phyloP scores from a whole-genome alignment of 92 coral and sea anemone genomes.

The Phenganax stokvisi region DNA sequence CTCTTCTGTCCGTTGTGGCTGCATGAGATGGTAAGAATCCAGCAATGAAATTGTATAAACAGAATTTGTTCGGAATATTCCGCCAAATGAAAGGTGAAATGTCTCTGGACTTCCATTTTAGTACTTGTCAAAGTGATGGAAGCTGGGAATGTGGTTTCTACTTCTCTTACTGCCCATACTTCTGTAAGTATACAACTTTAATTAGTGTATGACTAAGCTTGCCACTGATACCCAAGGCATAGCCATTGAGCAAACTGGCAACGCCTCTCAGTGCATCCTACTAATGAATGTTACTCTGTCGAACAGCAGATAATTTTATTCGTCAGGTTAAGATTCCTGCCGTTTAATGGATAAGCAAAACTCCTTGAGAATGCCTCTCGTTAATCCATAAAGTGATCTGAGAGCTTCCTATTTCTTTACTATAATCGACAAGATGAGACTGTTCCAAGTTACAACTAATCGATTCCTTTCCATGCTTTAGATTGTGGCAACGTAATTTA shows the following conservation, averaged over 20 bases:
- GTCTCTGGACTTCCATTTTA: neutral
- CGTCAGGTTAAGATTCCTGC: too few species aligned
- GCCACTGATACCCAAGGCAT: too few species aligned
- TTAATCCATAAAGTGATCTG: too few species aligned
- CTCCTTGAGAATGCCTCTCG: too few species aligned
- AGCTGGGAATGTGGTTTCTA: slow-evolving; percentile 6
- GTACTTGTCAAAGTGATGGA: neutral
- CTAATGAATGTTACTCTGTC: too few species aligned
- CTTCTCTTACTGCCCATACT: slow-evolving; percentile 23
- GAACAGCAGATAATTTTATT: too few species aligned
- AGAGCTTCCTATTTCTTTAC: too few species aligned
- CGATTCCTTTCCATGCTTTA: neutral
- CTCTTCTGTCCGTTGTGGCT: neutral
- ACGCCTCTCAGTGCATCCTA: too few species aligned
- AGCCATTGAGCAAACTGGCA: too few species aligned
- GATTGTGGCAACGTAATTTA: neutral
- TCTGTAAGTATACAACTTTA: slow-evolving; percentile 6
- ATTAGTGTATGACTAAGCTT: too few species aligned
- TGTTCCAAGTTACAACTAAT: neutral
- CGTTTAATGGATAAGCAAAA: too few species aligned
- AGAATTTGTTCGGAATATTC: neutral
- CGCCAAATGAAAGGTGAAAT: neutral
- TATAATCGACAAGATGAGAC: neutral
- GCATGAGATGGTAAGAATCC: slow-evolving; percentile 26
- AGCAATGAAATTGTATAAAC: neutral